A percentile compares a stretch with the other conserved stretches of the same genome.
These are phyloP conservation scores for Diadema setosum DNA, from an alignment of 35 echinoderm and acorn worm species.

Conservation along the genomic window DNA sequence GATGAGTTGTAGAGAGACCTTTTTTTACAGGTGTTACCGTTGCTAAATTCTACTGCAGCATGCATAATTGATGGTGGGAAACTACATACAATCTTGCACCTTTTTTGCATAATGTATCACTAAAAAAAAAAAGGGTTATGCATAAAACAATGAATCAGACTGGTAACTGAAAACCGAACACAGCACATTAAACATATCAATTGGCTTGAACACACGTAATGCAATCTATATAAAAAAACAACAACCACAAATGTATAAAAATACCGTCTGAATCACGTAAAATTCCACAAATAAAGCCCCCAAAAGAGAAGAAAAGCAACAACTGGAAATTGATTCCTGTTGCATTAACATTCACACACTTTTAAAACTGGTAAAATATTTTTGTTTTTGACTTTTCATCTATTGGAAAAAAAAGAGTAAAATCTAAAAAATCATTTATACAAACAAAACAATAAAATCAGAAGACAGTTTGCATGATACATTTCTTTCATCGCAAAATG, in stretches of 20 bases:
- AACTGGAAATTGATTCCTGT: not conserved
- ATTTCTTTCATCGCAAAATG: not conserved
- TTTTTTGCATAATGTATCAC: not conserved
- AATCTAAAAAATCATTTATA: not conserved
- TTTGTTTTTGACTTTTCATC: not conserved
- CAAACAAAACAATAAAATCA: not conserved
- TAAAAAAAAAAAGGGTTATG: not conserved
- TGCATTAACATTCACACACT: not conserved
- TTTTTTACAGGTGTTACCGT: no score
- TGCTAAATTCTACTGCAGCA: no score
- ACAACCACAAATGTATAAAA: not conserved
- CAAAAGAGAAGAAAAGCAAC: not conserved
- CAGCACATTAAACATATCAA: not conserved
- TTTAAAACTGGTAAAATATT: not conserved
- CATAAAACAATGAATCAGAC: no score
- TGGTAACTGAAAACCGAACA: no score
- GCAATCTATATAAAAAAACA: not conserved
- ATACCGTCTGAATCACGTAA: not conserved
- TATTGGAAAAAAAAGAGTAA: not conserved
- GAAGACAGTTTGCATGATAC: not conserved
- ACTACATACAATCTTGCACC: not conserved
- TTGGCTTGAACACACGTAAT: not conserved
- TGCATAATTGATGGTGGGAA: no score
- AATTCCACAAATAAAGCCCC: no score
- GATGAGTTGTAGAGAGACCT: no score